phyloP scores from a whole-genome alignment of 2,888 invertebrate genomes.

The Campopleginae sp. region DNA sequence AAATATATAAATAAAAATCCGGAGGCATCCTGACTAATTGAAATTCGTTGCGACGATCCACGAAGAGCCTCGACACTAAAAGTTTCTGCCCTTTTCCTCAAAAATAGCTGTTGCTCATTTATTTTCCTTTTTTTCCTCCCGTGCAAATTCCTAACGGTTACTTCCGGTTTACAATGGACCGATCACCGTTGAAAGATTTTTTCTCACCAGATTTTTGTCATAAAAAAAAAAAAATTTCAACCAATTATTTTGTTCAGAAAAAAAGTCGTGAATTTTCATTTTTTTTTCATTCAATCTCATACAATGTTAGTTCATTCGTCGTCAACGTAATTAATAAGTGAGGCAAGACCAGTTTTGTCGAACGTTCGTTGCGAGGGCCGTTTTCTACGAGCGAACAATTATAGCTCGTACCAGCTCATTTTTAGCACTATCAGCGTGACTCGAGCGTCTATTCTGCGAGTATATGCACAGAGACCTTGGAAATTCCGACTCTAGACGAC shows the following conservation, averaged over 20 bases:
- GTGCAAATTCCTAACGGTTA: not conserved
- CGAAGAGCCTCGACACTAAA: constrained; percentile 20
- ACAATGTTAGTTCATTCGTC: constrained; percentile 18
- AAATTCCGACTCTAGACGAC: constrained; percentile 50
- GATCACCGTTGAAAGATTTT: not conserved
- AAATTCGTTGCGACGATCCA: constrained; percentile 32
- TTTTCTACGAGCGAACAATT: constrained; percentile 46
- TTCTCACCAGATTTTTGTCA: not conserved
- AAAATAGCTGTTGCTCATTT: constrained; percentile 32
- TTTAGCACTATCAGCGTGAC: constrained; percentile 57
- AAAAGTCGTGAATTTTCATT: not conserved
- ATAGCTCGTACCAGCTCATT: constrained; percentile 45
- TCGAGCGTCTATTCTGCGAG: constrained; percentile 43
- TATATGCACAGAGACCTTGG: constrained; percentile 49
- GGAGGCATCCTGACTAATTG: constrained; percentile 47
- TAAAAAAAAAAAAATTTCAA: not conserved
- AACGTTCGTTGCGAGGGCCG: constrained; percentile 29
- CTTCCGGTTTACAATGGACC: not conserved
- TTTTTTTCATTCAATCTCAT: not conserved
- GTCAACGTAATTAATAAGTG: constrained; percentile 50
- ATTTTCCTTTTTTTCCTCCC: not conserved
- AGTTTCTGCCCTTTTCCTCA: not conserved
- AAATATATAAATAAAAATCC: constrained; percentile 36
- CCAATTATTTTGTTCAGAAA: not conserved
- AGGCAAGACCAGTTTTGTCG: constrained; percentile 36